phyloP scores from a whole-genome alignment of 2,113 vertebrate species.

The Dromiciops gliroides region DNA sequence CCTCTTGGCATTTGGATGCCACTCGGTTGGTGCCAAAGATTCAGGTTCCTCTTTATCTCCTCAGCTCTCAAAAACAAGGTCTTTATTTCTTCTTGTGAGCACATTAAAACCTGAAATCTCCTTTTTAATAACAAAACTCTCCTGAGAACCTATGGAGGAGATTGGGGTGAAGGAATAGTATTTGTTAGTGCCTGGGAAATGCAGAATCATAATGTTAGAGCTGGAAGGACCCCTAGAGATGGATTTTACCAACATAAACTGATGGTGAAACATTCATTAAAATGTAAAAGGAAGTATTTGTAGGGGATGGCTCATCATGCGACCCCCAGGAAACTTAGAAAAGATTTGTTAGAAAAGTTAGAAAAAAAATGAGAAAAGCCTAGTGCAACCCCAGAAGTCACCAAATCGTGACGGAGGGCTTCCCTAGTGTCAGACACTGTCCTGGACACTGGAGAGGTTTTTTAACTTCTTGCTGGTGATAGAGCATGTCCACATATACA shows the following conservation, averaged over 20 bases:
- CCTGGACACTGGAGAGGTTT: too few relatives aligned
- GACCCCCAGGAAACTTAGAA: too few relatives aligned
- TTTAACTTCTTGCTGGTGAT: too few relatives aligned
- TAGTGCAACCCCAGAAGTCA: too few relatives aligned
- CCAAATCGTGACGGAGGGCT: too few relatives aligned
- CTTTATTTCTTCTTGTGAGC: conserved; percentile 14
- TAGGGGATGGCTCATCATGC: too few relatives aligned
- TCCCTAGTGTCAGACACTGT: too few relatives aligned
- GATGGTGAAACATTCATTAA: neutral
- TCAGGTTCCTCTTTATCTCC: neutral
- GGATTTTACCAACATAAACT: neutral
- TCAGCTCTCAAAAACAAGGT: neutral
- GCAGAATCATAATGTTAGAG: neutral
- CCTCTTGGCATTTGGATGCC: neutral
- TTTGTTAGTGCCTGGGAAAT: neutral
- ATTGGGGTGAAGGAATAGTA: neutral
- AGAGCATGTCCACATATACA: too few relatives aligned
- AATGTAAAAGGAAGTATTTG: neutral
- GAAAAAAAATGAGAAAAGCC: too few relatives aligned
- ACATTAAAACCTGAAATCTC: conserved; percentile 11
- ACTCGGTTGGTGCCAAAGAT: neutral
- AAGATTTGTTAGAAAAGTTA: too few relatives aligned
- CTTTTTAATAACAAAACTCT: neutral
- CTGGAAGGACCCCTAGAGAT: neutral
- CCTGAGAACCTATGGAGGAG: conserved; percentile 9